Base-by-base conservation (phyloP, 92 coral and sea anemone genomes). In the Porites cylindrica region DNA sequence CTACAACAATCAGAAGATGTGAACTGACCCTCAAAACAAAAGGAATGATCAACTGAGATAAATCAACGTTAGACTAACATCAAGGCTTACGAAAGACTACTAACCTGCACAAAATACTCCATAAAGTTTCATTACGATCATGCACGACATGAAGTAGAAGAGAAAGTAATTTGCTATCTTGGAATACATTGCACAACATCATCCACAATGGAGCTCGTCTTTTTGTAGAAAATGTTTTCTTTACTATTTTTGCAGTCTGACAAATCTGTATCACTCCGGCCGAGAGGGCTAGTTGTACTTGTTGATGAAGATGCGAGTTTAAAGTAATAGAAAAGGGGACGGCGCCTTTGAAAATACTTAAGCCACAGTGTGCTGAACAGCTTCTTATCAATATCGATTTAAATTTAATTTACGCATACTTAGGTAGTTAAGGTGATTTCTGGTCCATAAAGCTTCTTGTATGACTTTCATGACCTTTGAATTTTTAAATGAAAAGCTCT, bases 201-300 rank as follows among this genome's bases (percentile, higher is more conserved):
- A 47, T 21, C 26, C 43, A 78, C 32, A 52, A 14, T 60, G 10
- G 50, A 59, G 53, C 23, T 24, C 51, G 68, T 26, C 43, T 59
- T 58, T 14, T 18, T 77, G 69, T 43, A 79, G 73, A 11, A 1
- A 50, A 79, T 6, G 50, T 47, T 62, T 53, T 67, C 11, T 81
- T 81, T 32, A 81, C 85, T 67, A 24, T 81, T 23, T 65, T 17
- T 23, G 1, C 75, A 4, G 52, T 32, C 52, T n/a, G 69, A 19
- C 56, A 58, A 76, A 76, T 76, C 80, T 68, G 24, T 77, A 76
- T 76, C 67, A 54, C 67, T 24, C 47, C 54, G n/a, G 67, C 56
- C 58, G 53, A 51, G 29, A 19, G 4, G 26, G 6, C 3, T 59
- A 23, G 8, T 16, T 77, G 16, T 7, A 20, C 61, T 10, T 14